Evolutionary conservation across 2,888 invertebrate species (phyloP), one percentile per base, ranked within the genome.

Genomic region (Chouioia cunea): DNA sequence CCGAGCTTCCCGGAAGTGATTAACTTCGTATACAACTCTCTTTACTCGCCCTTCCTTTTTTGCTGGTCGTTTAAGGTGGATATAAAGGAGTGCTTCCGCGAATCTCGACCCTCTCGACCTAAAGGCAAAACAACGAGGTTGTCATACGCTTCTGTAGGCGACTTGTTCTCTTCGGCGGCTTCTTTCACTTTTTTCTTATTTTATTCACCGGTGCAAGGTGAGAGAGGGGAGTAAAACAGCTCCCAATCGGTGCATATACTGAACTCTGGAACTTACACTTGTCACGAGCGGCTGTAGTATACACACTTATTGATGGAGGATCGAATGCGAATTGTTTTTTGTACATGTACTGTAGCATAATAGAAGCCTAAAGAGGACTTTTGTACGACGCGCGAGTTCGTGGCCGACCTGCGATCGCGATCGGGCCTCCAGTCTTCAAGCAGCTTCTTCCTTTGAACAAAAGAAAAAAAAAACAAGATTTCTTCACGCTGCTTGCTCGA

Each of bases 321-420:
- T 46, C 62, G 43, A n/a, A 62, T 22, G 73, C 73, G 76, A 78
- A 77, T 70, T 67, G 71, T 72, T 62, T 79, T 81, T 82, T 84
- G 83, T 84, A 83, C 78, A 84, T 84, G 82, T 82, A 80, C 73
- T 83, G 83, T 84, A 83, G 83, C 73, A 81, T 83, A 83, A 73
- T 83, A 83, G 83, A 67, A 67, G 67, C 62, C 62, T 80, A 80
- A 80, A 78, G 67, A 74, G 54, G n/a, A 70, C 74, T 77, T 79
- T 81, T 81, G 77, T 80, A 79, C 76, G 78, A 77, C 73, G 53
- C 66, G 65, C 69, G 73, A 86, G 86, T 86, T 86, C 85, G 85
- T 84, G 73, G 70, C 43, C 60, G 69, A 69, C 43, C 56, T 20
- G 65, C 72, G 60, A 50, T 72, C 56, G 54, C 68, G 85, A 86